Evolutionary conservation across 2,797 vertebrate genomes (phyloP), one percentile per base, ranked within the genome.

Genomic region (Tadarida brasiliensis): DNA sequence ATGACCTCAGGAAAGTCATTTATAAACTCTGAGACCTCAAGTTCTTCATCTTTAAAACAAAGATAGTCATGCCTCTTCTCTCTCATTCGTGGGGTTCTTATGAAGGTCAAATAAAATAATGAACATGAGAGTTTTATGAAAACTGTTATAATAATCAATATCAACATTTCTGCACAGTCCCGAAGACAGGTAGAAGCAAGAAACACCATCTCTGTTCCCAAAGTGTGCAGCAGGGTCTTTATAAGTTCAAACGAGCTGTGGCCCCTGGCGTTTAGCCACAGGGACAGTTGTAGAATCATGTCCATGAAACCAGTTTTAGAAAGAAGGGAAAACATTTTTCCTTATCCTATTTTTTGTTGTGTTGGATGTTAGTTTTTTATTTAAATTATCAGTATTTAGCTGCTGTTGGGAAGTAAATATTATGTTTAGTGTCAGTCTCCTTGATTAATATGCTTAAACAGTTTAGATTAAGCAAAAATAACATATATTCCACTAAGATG

Each of bases 21-120:
- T 61, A 51, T 54, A 49, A 82, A 61, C 20, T 85, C 56, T 39
- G 84, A 95, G 94, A 88, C 24, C 33, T 83, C 71, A 94, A 39
- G 67, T 70, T 87, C 15, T 61, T 56, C 4, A 11, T 28, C 30
- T 67, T 28, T 81, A 87, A 90, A 67, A 77, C 7, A 47, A 12
- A 28, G 24, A 51, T 28, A 76, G 63, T 68, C n/a, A 51, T 6
- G 80, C 3, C 10, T 51, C 11, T 54, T 68, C 35, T 54, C 6
- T 35, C 26, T 73, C 87, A 63, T 8, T 35, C 84, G 33, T 30
- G 65, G n/a, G 20, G 2, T 54, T 26, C 78, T 11, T 70, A 0
- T 33, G 49, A 74, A 63, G n/a, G n/a, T 67, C 35, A 84, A 94
- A 57, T 30, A 35, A 94, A 95, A 87, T 59, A 86, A 82, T 8